Conservation (phyloP, 92 coral and sea anemone species). For the Heliopora coerulea region DNA sequence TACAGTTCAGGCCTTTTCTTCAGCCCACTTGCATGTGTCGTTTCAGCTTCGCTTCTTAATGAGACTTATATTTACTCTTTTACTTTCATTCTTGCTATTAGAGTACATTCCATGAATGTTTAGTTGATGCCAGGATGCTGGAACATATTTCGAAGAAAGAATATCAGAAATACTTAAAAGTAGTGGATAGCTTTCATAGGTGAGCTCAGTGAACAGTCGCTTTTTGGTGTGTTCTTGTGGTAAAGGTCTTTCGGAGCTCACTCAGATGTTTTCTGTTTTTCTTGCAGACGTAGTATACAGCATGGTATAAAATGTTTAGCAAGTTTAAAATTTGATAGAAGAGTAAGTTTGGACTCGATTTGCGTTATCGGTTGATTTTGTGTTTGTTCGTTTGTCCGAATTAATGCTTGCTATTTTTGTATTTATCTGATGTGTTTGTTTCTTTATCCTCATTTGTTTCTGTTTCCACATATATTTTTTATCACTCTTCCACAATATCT, state of each 20-base stretch:
- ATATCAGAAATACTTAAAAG: conserved; percentile 87
- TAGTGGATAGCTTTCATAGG: conserved; percentile 99
- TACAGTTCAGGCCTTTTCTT: no score
- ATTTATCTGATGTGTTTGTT: no score
- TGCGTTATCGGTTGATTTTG: no score
- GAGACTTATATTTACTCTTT: not conserved
- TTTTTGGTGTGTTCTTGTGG: not conserved
- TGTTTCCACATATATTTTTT: no score
- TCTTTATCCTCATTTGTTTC: no score
- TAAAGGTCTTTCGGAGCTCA: not conserved
- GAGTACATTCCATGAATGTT: conserved; percentile 89
- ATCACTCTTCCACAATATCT: no score
- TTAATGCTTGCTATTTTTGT: no score
- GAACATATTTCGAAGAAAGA: conserved; percentile 99
- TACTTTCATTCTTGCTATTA: conserved; percentile 25
- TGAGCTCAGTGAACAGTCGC: conserved; percentile 36
- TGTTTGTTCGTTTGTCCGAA: no score
- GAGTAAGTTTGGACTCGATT: conserved; percentile 78
- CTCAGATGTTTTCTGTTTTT: not conserved
- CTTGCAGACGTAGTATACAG: conserved; percentile 87
- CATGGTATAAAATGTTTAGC: conserved; percentile 92
- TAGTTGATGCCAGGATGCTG: conserved; percentile 97
- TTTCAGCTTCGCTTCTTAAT: not conserved
- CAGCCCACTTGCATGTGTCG: no score
- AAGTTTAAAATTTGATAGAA: conserved; percentile 83